phyloP scores from a whole-genome alignment of 2,113 vertebrate genomes.

The Cinclus mexicanus region DNA sequence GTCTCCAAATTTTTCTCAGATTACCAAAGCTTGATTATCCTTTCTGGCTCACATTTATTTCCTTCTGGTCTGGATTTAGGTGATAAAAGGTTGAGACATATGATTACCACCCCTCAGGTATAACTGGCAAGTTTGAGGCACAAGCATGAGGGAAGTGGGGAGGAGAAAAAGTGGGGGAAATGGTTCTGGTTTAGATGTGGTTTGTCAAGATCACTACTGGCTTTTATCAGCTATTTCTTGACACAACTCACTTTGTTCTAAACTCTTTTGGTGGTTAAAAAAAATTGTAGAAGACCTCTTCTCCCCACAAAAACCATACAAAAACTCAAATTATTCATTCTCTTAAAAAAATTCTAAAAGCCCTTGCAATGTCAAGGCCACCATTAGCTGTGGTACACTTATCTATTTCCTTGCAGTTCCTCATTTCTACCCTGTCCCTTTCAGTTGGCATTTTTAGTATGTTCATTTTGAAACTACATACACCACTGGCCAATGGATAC shows the following conservation, averaged over 20 bases:
- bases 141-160: not conserved
- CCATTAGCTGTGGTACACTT: not conserved
- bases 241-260: not conserved
- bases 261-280: not conserved
- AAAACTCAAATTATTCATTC: not conserved
- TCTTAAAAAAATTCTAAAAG: not conserved
- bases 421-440: conserved; percentile 2
- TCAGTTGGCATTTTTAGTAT: not conserved
- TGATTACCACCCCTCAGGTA: conserved; percentile 24
- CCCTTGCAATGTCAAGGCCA: not conserved
- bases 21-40: conserved; percentile 51
- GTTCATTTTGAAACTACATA: conserved; percentile 6
- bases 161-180: not conserved
- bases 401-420: not conserved
- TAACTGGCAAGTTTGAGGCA: not conserved
- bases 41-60: conserved; percentile 32
- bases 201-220: not conserved
- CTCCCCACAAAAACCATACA: not conserved
- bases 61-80: conserved; percentile 33
- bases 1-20: conserved; percentile 64
- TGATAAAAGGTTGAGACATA: conserved; percentile 36
- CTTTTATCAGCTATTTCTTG: conserved; percentile 32
- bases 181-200: not conserved
- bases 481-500: not conserved
- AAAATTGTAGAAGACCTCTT: not conserved